phyloP scores from a whole-genome alignment of 2,888 invertebrate species.

The Nineta flava region DNA sequence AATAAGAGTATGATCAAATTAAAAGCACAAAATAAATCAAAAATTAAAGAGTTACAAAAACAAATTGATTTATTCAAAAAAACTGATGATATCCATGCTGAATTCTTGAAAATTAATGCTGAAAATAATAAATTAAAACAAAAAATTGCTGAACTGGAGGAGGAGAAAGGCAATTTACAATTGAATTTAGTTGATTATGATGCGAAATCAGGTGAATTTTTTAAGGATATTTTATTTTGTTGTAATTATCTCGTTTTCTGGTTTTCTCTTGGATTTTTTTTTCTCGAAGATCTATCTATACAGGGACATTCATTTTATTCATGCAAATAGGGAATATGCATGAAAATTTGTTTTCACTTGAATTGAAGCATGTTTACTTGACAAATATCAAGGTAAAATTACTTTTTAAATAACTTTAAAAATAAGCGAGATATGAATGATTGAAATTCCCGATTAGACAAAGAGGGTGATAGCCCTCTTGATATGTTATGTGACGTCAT shows the following conservation, averaged over 20 bases:
- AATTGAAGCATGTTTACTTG: no score
- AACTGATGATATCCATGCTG: constrained; percentile 49
- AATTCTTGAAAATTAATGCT: constrained; percentile 44
- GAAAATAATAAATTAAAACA: constrained; percentile 49
- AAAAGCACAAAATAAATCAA: constrained; percentile 52
- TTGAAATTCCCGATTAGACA: no score
- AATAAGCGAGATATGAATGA: no score
- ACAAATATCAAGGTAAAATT: no score
- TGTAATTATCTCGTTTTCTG: neutral
- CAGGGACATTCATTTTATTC: no score
- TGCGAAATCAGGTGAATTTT: constrained; percentile 42
- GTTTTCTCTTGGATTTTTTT: no score
- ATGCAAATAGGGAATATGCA: no score
- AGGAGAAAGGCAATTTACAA: constrained; percentile 84
- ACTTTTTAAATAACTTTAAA: no score
- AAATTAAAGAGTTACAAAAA: constrained; percentile 60
- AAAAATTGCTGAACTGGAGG: constrained; percentile 69
- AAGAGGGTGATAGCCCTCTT: no score
- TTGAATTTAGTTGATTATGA: constrained; percentile 69
- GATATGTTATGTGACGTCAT: no score
- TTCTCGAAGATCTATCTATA: no score
- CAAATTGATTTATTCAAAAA: constrained; percentile 50
- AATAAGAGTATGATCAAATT: constrained; percentile 65
- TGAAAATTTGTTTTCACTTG: no score
- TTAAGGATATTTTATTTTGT: constrained; percentile 1